Evolutionary conservation across 2,113 vertebrate species (phyloP), one percentile per base, ranked within the genome.

Genomic region (Malurus melanocephalus): DNA sequence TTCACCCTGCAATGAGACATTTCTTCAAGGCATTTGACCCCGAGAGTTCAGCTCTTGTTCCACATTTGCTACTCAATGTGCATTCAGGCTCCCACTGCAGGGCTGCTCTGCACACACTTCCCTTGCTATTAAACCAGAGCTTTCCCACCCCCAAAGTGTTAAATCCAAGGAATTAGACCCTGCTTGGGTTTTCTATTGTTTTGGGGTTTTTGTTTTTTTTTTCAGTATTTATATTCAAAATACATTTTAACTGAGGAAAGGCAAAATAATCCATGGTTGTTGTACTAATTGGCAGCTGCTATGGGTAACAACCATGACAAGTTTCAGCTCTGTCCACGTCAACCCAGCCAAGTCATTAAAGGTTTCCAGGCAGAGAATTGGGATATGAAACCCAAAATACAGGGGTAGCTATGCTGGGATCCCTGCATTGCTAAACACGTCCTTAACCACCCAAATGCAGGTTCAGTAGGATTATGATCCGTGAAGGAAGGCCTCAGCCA

Each of bases 281-380:
- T 1, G 11, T 88, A 35, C 91, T 95, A 94, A 95, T 94, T 95
- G 90, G 91, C 91, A 95, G 94, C 92, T 94, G 90, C 89, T 65
- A 5, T 55, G 84, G 76, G 64, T 94, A 96, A 96, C 80, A 93
- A 83, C 90, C 85, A 72, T 94, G 94, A 90, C 79, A 90, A 94
- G 91, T 89, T 88, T 92, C 89, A 91, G 86, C 69, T 92, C 83
- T 92, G 95, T 94, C 95, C 96, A 89, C 89, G 92, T 65, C 68
- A 62, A 43, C 56, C 59, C 69, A 82, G 91, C 86, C 89, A 81
- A 95, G 79, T 80, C 82, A 80, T 95, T 82, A 94, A 87, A 81
- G 85, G 82, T 82, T 95, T 91, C 78, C 79, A 74, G 93, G 88
- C 89, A 85, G 79, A 75, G 81, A 59, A 84, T 30, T 84, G 85